Base-by-base conservation (phyloP, 2,113 vertebrate species). In the Orcinus orca region DNA sequence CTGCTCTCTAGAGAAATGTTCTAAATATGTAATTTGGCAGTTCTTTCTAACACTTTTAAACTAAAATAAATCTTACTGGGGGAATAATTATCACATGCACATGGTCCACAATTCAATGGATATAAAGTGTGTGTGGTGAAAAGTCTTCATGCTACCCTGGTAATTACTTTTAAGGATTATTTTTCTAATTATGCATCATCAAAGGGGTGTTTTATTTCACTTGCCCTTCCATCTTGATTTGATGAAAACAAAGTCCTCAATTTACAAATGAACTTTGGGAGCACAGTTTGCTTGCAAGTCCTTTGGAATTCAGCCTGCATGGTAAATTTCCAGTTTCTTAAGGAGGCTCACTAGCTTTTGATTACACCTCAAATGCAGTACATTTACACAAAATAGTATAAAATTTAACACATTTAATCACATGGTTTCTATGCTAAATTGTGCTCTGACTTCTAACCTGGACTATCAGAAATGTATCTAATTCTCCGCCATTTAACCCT, bases 161-260 rank as follows among this genome's bases (percentile, higher is more conserved):
- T 50, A 79, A 68, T 88, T 88, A n/a, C 50, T 84, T 88, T 68
- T 65, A 58, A 88, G 36, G 63, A n/a, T 91, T 71, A 67, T 90
- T 86, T 92, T 92, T 93, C 63, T 70, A 90, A 90, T 77, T 94
- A 92, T 2, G 25, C 25, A 44, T 90, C 29, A 85, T 88, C 86
- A 95, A 86, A 94, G 41, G 47, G 76, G 50, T 44, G 36, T 87
- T 97, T 96, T 90, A 70, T 95, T 87, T 93, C 92, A 88, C 38
- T 36, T 95, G 50, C 26, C 50, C 65, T 81, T 97, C 93, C 71
- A 21, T 88, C 71, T 73, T 95, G 76, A 95, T 96, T 76, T 88
- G 71, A 95, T 93, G 76, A 95, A 77, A 41, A 83, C 44, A 36
- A 94, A 90, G 76, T 38, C 86, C 53, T 80, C 60, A 60, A 62